These are phyloP conservation scores for Sebastes hopkinsi DNA, from an alignment of 2,797 vertebrate species.

Conservation along the genomic window DNA sequence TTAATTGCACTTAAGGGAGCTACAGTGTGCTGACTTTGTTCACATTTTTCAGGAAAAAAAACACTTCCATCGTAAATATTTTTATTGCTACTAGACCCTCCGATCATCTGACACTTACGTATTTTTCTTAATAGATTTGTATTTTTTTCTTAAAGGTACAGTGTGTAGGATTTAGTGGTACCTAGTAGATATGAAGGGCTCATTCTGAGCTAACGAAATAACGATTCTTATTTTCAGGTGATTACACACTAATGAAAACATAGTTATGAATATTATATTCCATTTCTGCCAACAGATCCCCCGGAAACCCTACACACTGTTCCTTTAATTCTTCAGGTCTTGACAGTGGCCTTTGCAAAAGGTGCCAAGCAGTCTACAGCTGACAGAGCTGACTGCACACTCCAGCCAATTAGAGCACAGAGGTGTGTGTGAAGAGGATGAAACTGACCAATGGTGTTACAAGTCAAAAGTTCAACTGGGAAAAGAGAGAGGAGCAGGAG, in stretches of 20 bases:
- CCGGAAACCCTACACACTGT: too few species aligned
- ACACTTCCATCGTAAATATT: neutral
- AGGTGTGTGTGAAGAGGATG: neutral
- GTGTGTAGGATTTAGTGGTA: too few species aligned
- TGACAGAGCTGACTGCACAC: neutral
- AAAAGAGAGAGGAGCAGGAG: neutral
- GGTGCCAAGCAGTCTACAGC: constrained; percentile 24
- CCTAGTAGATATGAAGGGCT: too few species aligned
- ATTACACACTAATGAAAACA: too few species aligned
- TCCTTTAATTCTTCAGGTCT: too few species aligned
- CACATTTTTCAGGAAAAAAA: too few species aligned
- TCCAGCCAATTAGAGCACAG: constrained; percentile 45
- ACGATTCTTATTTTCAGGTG: too few species aligned
- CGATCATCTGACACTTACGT: neutral
- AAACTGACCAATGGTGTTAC: constrained; percentile 32
- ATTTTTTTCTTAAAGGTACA: neutral
- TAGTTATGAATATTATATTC: too few species aligned
- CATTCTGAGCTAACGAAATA: too few species aligned
- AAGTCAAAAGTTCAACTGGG: constrained; percentile 35
- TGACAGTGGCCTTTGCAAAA: neutral
- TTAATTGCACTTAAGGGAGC: too few species aligned
- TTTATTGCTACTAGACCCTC: neutral
- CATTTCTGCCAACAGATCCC: too few species aligned
- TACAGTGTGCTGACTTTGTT: too few species aligned
- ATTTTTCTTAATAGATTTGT: neutral